Percentiles rank a stretch among this genome's conserved stretches.
phyloP scores from a whole-genome alignment of 1,140 invertebrate species.

The Drosophila suzukii region DNA sequence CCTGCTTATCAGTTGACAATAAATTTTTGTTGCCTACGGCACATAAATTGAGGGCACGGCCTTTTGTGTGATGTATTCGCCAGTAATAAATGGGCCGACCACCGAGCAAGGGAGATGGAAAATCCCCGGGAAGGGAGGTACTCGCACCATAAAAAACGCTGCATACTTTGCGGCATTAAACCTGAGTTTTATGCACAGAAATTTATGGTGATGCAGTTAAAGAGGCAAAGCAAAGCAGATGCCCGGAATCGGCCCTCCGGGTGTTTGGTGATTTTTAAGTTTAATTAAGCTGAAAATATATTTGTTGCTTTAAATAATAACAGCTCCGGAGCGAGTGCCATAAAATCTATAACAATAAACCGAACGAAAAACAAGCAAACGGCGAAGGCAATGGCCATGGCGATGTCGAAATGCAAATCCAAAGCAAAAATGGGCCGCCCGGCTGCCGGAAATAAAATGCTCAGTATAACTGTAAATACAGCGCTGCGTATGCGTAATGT shows the following conservation, averaged over 20 bases:
- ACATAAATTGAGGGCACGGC: slow-evolving; percentile 75
- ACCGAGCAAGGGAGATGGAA: background rate
- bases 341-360: slow-evolving; percentile 80
- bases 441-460: slow-evolving; percentile 71
- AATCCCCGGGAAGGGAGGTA: slow-evolving; percentile 1
- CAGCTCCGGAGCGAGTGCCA: slow-evolving; percentile 36
- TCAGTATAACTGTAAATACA: slow-evolving; percentile 78
- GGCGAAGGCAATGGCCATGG: slow-evolving; percentile 32
- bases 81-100: slow-evolving; percentile 37
- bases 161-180: slow-evolving; percentile 78
- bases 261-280: slow-evolving; percentile 66
- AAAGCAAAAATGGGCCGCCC: slow-evolving; percentile 51
- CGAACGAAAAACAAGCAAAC: slow-evolving; percentile 47
- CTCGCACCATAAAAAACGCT: slow-evolving; percentile 60
- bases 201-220: slow-evolving; percentile 77
- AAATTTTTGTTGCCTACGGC: slow-evolving; percentile 80
- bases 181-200: slow-evolving; percentile 73
- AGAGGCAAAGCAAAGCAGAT: slow-evolving; percentile 46
- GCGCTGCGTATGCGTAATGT: slow-evolving; percentile 77
- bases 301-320: slow-evolving; percentile 80
- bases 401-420: slow-evolving; percentile 47
- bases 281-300: slow-evolving; percentile 83
- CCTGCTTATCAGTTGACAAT: slow-evolving; percentile 82
- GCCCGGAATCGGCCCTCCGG: slow-evolving; percentile 39
- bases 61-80: slow-evolving; percentile 73